These are phyloP conservation scores for Nomia melanderi DNA, from an alignment of 1,140 invertebrate species.

Conservation along the genomic window DNA sequence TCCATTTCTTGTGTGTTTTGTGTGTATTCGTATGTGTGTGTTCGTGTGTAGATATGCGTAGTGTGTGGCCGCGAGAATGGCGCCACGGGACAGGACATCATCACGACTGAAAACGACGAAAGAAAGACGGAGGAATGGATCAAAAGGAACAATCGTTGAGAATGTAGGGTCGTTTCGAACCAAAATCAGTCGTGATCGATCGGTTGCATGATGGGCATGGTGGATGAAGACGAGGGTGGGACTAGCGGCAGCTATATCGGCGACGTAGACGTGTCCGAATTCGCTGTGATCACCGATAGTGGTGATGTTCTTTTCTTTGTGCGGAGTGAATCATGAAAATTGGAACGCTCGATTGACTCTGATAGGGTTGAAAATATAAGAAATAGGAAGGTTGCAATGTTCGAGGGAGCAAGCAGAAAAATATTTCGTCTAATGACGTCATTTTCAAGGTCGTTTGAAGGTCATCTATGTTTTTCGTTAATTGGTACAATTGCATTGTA, in stretches of 20 bases:
- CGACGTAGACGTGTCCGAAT: background rate
- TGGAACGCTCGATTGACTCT: no score
- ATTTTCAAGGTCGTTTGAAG: no score
- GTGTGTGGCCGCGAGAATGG: no score
- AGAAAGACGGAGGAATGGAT: conserved; percentile 40
- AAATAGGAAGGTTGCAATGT: no score
- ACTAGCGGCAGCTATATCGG: conserved; percentile 25
- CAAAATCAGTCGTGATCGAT: background rate
- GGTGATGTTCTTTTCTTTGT: background rate
- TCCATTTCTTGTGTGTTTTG: conserved; percentile 19
- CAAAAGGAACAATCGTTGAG: conserved; percentile 7
- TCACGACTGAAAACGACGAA: background rate
- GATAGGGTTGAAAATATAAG: no score
- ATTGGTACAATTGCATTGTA: no score
- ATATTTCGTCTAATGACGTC: no score
- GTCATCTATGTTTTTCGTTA: no score
- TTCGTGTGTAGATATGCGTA: no score
- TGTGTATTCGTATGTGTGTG: no score
- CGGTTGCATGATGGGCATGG: background rate
- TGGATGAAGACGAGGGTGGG: background rate
- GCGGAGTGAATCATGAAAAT: no score
- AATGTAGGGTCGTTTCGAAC: background rate
- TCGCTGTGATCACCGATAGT: conserved; percentile 12
- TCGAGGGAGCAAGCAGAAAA: no score
- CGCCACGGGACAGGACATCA: background rate